phyloP scores from a whole-genome alignment of 1,140 invertebrate genomes.

The Apis mellifera region DNA sequence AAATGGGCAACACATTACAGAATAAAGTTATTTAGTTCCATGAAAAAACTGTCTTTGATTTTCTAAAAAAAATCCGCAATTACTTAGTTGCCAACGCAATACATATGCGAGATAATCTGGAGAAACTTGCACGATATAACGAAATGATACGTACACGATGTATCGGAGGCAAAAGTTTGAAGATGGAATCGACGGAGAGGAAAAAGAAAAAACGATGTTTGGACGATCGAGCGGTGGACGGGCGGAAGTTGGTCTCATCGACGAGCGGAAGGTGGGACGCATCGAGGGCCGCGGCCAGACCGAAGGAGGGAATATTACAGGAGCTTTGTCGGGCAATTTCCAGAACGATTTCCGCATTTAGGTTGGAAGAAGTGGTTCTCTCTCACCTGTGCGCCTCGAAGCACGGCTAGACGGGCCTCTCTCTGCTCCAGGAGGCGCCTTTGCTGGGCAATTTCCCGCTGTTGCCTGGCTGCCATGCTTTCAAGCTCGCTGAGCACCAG shows the following conservation, averaged over 20 bases:
- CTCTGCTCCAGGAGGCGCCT: conserved; percentile 96
- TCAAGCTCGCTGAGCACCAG: conserved; percentile 95
- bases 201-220: neutral
- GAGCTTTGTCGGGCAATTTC: conserved; percentile 48
- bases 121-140: no score
- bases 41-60: no score
- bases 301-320: conserved; percentile 51
- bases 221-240: neutral
- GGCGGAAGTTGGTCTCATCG: conserved; percentile 23
- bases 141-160: no score
- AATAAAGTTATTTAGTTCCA: no score
- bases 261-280: conserved; percentile 48
- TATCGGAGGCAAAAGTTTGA: no score
- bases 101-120: no score
- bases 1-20: no score
- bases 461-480: conserved; percentile 97
- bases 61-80: no score
- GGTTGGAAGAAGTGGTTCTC: conserved; percentile 3
- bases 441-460: conserved; percentile 97
- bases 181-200: no score
- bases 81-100: no score
- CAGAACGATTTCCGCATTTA: conserved; percentile 47
- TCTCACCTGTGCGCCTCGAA: conserved; percentile 81
- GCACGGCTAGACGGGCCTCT: conserved; percentile 91
- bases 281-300: conserved; percentile 39